These are phyloP conservation scores for Acholoe squamosa DNA, from an alignment of 2,888 invertebrate species.

Conservation along the genomic window DNA sequence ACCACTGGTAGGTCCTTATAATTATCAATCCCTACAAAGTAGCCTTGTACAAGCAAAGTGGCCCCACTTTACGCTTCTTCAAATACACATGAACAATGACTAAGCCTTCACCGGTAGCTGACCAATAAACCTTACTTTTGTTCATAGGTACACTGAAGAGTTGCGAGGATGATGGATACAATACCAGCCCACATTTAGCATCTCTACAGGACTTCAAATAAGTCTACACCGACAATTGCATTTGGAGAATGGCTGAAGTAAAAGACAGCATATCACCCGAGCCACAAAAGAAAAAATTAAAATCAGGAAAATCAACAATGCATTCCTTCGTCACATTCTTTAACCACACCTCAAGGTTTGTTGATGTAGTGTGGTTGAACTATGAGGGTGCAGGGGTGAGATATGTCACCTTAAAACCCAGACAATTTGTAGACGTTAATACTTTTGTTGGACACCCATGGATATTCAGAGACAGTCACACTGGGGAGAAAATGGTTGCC, in stretches of 20 bases:
- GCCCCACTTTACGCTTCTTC: too few species aligned
- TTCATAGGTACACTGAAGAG: too few species aligned
- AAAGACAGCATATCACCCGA: background rate
- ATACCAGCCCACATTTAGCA: too few species aligned
- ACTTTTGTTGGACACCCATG: slow-evolving; percentile 93
- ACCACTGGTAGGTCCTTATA: too few species aligned
- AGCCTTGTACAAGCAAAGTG: too few species aligned
- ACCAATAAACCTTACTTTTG: too few species aligned
- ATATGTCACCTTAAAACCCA: slow-evolving; percentile 86
- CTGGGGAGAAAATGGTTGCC: slow-evolving; percentile 88
- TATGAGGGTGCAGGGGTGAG: slow-evolving; percentile 87
- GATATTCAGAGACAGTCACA: slow-evolving; percentile 90
- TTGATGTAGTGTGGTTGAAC: slow-evolving; percentile 91
- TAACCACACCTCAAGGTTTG: slow-evolving; percentile 86
- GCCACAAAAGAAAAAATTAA: background rate
- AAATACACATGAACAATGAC: too few species aligned
- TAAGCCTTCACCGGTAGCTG: too few species aligned
- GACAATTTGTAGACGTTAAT: slow-evolving; percentile 87
- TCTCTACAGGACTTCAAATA: too few species aligned
- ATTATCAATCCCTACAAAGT: too few species aligned
- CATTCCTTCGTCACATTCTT: slow-evolving; percentile 86
- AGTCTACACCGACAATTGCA: too few species aligned
- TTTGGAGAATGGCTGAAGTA: slow-evolving; percentile 4
- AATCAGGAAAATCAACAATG: slow-evolving; percentile 64
- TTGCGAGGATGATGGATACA: too few species aligned